phyloP scores from a whole-genome alignment of 2,797 vertebrate genomes.

The Danionella dracula region DNA sequence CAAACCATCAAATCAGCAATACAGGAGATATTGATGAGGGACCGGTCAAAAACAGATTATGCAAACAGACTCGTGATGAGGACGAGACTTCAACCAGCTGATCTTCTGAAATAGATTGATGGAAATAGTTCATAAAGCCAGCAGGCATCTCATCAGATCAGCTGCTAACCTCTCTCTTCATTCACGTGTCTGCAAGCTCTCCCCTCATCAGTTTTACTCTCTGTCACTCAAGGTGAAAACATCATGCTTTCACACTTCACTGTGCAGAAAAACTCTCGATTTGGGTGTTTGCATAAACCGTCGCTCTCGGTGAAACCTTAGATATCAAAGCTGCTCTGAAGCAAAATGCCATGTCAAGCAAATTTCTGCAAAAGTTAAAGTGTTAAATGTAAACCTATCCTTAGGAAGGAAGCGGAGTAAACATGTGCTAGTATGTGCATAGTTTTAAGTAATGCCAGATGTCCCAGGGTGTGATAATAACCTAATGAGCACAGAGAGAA shows the following conservation, averaged over 20 bases:
- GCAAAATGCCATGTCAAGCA: not conserved
- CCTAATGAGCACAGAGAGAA: conserved; percentile 43
- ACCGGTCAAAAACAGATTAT: not conserved
- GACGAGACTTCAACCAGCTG: conserved; percentile 27
- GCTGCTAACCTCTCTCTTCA: conserved; percentile 29
- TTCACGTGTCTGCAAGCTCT: not conserved
- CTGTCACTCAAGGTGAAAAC: not conserved
- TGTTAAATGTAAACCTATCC: not conserved
- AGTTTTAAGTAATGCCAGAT: conserved; percentile 39
- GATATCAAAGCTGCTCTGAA: not conserved
- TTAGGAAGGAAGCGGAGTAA: conserved; percentile 3
- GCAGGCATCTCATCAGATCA: conserved; percentile 41
- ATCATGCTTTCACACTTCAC: not conserved
- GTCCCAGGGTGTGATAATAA: conserved; percentile 33
- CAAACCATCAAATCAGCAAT: not conserved
- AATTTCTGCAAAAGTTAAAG: not conserved
- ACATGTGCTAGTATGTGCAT: conserved; percentile 1
- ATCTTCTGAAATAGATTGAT: conserved; percentile 42
- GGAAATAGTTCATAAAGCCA: conserved; percentile 45
- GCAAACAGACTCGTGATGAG: not conserved
- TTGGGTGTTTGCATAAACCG: not conserved
- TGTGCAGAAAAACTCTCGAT: not conserved
- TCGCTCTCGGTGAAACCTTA: not conserved
- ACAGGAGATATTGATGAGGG: not conserved
- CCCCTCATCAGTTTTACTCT: conserved; percentile 44